Conservation (phyloP, 2,888 invertebrate species). For the Drosophila mulleri region DNA sequence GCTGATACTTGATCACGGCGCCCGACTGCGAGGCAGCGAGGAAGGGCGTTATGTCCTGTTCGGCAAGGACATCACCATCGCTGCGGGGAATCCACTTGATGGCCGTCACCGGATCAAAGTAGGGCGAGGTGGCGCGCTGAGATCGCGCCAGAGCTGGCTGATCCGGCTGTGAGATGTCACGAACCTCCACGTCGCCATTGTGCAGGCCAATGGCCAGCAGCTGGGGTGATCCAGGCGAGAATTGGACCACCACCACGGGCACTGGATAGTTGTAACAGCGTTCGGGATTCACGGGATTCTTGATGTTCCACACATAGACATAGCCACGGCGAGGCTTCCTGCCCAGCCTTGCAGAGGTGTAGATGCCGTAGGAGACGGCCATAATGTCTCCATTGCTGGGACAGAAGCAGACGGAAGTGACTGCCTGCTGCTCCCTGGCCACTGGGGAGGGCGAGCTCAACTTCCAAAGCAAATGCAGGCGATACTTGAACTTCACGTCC, state of each 20-base stretch:
- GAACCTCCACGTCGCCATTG: conserved; percentile 89
- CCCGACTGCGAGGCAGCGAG: conserved; percentile 88
- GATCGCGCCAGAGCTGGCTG: conserved; percentile 86
- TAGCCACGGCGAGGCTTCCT: conserved; percentile 87
- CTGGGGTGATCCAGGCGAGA: conserved; percentile 89
- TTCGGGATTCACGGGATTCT: conserved; percentile 92
- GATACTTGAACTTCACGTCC: conserved; percentile 89
- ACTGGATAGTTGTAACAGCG: conserved; percentile 88
- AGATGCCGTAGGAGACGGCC: conserved; percentile 91
- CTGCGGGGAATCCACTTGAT: conserved; percentile 87
- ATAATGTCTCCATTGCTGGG: conserved; percentile 89
- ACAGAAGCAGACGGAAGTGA: conserved; percentile 89
- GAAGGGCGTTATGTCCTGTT: conserved; percentile 86
- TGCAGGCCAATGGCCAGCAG: conserved; percentile 91
- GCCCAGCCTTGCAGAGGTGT: conserved; percentile 85
- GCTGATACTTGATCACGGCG: conserved; percentile 86
- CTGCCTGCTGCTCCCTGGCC: conserved; percentile 86
- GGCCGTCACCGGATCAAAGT: conserved; percentile 89
- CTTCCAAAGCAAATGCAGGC: conserved; percentile 89
- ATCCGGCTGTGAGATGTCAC: conserved; percentile 88
- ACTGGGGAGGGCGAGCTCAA: conserved; percentile 77
- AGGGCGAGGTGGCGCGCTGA: conserved; percentile 87
- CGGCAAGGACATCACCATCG: conserved; percentile 48
- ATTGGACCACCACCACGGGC: conserved; percentile 89
- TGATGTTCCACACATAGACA: conserved; percentile 91